phyloP scores from a whole-genome alignment of 2,888 invertebrate genomes.

The Zaprionus bogoriensis region DNA sequence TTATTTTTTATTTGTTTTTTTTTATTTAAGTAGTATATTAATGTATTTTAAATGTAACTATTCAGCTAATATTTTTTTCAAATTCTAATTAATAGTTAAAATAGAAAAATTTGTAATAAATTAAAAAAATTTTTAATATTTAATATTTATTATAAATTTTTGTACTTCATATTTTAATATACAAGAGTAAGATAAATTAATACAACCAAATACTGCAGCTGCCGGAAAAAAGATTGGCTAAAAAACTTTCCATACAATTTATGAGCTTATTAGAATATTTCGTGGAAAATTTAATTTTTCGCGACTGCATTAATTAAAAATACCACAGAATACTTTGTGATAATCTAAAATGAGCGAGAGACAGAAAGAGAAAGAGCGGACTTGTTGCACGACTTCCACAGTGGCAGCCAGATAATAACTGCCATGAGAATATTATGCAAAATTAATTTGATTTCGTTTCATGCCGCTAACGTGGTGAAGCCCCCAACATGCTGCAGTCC shows the following conservation, averaged over 20 bases:
- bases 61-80: background rate
- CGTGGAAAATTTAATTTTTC: background rate
- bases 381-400: background rate
- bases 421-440: conserved; percentile 22
- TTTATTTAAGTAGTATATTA: background rate
- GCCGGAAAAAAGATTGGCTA: too few relatives aligned
- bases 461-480: conserved; percentile 7
- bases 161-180: background rate
- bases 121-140: background rate
- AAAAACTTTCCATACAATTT: background rate
- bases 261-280: background rate
- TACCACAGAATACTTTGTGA: background rate
- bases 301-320: background rate
- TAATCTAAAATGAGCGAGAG: background rate
- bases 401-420: background rate
- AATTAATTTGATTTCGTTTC: conserved; percentile 30
- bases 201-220: background rate
- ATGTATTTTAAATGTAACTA: background rate
- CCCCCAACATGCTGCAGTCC: too few relatives aligned
- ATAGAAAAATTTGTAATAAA: background rate
- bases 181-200: too few relatives aligned
- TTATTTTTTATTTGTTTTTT: background rate
- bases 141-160: background rate
- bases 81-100: background rate
- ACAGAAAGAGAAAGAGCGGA: too few relatives aligned